A percentile compares a stretch with the other conserved stretches of the same genome.
Conservation (phyloP, 2,797 vertebrate genomes). For the Pseudochromis fuscus region DNA sequence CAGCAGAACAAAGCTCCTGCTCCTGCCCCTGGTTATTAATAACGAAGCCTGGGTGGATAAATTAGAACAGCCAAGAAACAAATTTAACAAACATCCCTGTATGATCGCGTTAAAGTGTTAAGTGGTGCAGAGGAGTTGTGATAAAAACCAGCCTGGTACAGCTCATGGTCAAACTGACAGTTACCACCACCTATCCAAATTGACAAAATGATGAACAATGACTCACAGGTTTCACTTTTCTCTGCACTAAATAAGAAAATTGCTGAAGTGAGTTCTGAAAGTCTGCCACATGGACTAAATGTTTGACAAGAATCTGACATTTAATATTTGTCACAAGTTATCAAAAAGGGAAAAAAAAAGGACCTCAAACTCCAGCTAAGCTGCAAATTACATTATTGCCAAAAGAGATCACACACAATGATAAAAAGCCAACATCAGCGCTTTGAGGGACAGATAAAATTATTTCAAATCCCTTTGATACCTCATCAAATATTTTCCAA, state of each 20-base stretch:
- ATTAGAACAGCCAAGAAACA: conserved; percentile 22
- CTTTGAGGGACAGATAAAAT: not conserved
- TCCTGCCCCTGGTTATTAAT: conserved; percentile 18
- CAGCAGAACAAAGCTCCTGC: not conserved
- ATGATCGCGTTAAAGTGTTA: conserved; percentile 40
- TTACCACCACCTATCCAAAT: conserved; percentile 27
- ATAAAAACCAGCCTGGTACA: conserved; percentile 23
- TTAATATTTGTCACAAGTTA: conserved; percentile 52
- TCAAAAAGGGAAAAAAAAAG: conserved; percentile 3
- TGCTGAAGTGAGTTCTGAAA: conserved; percentile 11
- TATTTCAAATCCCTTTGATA: not conserved
- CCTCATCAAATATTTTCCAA: not conserved
- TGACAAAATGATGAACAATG: conserved; percentile 44
- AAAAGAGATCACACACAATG: conserved; percentile 8
- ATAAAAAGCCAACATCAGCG: not conserved
- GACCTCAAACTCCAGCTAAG: conserved; percentile 34
- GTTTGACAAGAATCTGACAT: conserved; percentile 50
- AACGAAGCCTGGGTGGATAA: conserved; percentile 26
- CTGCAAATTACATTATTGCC: conserved; percentile 15
- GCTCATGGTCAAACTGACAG: conserved; percentile 13
- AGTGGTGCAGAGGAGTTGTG: conserved; percentile 41
- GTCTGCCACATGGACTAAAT: conserved; percentile 27
- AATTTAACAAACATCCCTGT: conserved; percentile 28
- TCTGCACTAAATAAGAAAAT: conserved; percentile 11
- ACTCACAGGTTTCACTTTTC: conserved; percentile 35